phyloP scores from a whole-genome alignment of 1,140 invertebrate species.

The Ips typographus region DNA sequence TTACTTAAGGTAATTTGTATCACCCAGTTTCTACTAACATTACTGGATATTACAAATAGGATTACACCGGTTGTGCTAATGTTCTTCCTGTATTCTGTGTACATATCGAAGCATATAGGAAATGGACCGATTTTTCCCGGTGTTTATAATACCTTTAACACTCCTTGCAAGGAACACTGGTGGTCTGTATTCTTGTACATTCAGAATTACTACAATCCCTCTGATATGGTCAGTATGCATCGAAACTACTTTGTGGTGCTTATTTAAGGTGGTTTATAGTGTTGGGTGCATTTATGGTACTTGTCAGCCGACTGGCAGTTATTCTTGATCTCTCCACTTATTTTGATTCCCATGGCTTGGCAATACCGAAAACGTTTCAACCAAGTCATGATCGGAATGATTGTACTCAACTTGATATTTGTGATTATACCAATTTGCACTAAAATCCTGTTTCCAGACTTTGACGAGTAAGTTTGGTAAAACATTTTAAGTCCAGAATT shows the following conservation, averaged over 20 bases:
- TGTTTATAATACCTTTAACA: constrained; percentile 11
- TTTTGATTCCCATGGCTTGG: constrained; percentile 52
- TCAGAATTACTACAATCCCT: constrained; percentile 48
- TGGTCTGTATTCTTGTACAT: constrained; percentile 45
- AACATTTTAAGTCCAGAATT: constrained; percentile 7
- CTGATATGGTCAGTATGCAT: constrained; percentile 44
- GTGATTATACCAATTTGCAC: constrained; percentile 37
- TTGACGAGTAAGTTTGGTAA: constrained; percentile 38
- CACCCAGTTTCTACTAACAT: constrained; percentile 1
- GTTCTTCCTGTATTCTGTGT: constrained; percentile 37
- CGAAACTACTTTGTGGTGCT: neutral
- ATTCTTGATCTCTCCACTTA: constrained; percentile 60
- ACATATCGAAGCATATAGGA: constrained; percentile 37
- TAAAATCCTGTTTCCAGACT: constrained; percentile 32
- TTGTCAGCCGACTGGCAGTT: constrained; percentile 73
- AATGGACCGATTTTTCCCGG: constrained; percentile 35
- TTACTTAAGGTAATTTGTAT: constrained; percentile 41
- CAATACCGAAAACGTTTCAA: constrained; percentile 25
- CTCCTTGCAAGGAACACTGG: constrained; percentile 38
- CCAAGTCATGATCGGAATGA: constrained; percentile 27
- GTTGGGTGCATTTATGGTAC: constrained; percentile 59
- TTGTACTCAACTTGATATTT: constrained; percentile 36
- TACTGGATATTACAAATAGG: constrained; percentile 26
- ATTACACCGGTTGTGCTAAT: constrained; percentile 41
- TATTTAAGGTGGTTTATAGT: constrained; percentile 53